Evolutionary conservation across 2,888 invertebrate species (phyloP).

Genomic region (Lutraria lutraria): DNA sequence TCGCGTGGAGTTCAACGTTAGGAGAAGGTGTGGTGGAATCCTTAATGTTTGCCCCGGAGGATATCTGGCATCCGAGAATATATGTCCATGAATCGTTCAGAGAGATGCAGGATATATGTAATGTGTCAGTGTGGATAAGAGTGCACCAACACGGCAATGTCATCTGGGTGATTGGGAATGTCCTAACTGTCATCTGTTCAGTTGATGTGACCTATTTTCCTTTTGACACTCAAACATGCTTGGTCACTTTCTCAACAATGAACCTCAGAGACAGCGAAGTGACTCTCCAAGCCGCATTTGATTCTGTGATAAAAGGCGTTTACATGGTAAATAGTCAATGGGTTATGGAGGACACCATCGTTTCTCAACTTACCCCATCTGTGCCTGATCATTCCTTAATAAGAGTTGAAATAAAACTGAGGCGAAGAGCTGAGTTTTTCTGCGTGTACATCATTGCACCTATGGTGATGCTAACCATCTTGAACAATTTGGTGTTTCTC

Average conservation of each 20-base stretch:
- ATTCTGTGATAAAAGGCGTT: neutral
- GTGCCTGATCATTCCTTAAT: neutral
- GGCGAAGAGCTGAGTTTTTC: slow-evolving; percentile 53
- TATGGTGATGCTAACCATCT: slow-evolving; percentile 44
- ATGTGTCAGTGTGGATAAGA: slow-evolving; percentile 20
- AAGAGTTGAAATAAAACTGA: slow-evolving; percentile 35
- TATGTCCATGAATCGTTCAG: slow-evolving; percentile 47
- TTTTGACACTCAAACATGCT: slow-evolving; percentile 61
- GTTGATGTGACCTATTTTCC: slow-evolving; percentile 67
- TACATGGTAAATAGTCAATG: slow-evolving; percentile 56
- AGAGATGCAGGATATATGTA: slow-evolving; percentile 29
- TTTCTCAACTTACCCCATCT: neutral
- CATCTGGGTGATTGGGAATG: slow-evolving; percentile 45
- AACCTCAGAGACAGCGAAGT: slow-evolving; percentile 26
- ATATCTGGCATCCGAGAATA: slow-evolving; percentile 57
- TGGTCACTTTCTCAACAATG: slow-evolving; percentile 29
- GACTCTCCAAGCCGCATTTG: neutral
- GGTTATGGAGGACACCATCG: neutral
- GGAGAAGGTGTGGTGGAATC: slow-evolving; percentile 30
- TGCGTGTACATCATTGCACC: slow-evolving; percentile 56
- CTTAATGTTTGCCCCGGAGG: slow-evolving; percentile 29
- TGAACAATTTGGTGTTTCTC: slow-evolving; percentile 58
- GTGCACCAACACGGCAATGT: slow-evolving; percentile 40
- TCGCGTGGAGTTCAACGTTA: slow-evolving; percentile 40
- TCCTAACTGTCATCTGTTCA: slow-evolving; percentile 47